A percentile compares a stretch with the other conserved stretches of the same genome.
Evolutionary conservation across 1,140 invertebrate species (phyloP).

Genomic region (Pteromalus puparum): DNA sequence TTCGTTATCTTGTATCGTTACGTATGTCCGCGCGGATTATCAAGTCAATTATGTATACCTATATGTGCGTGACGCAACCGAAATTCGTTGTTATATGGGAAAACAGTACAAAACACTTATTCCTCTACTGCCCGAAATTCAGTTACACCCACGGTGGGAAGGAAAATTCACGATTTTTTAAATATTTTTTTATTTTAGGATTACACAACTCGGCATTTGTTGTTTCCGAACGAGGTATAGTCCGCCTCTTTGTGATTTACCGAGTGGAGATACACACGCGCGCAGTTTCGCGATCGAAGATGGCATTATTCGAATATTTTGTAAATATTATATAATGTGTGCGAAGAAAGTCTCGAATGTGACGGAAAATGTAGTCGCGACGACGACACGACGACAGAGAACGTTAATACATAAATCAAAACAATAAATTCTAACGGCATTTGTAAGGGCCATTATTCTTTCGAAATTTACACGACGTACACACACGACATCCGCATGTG

Average conservation of each 20-base stretch:
- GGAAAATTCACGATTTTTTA: background rate
- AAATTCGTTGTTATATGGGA: background rate
- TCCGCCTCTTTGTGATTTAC: background rate
- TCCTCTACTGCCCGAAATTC: background rate
- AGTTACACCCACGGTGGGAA: background rate
- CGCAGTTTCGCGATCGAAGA: background rate
- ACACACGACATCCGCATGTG: background rate
- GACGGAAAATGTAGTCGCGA: background rate
- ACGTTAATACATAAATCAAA: slow-evolving; percentile 35
- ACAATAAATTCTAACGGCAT: slow-evolving; percentile 17
- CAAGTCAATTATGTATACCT: background rate
- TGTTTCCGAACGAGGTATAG: background rate
- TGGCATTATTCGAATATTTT: background rate
- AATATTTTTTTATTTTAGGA: background rate
- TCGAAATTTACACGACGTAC: background rate
- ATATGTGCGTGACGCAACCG: too few relatives aligned
- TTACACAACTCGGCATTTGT: background rate
- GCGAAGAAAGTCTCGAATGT: background rate
- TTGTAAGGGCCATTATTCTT: slow-evolving; percentile 7
- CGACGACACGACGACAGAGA: background rate
- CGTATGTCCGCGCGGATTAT: background rate
- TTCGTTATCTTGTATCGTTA: background rate
- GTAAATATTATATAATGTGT: background rate
- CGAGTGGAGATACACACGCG: background rate
- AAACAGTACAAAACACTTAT: background rate